Evolutionary conservation across 2,888 invertebrate genomes (phyloP), one percentile per base, ranked within the genome.

Genomic region (Lasioglossum oenotherae): DNA sequence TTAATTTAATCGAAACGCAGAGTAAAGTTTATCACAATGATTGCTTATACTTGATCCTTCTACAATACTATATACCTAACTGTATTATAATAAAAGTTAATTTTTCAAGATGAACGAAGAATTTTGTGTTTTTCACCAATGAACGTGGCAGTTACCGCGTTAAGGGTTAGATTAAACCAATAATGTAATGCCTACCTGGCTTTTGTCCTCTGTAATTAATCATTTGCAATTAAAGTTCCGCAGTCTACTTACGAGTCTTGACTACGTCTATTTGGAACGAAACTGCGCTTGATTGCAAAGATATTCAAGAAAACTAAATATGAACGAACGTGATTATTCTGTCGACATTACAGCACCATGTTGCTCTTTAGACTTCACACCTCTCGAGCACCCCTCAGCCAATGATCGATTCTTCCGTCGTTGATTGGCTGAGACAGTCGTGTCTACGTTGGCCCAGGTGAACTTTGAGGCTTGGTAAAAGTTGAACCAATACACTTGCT

Each of bases 401-500:
- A 60, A 53, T 16, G n/a, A 5, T 2, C 16, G 75, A 41, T 41
- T 5, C 14, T n/a, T 23, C 38, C 5, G 31, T 41, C 44, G 44
- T 44, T 19, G 44, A 76, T 64, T 44, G 31, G 23, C 38, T 8
- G 74, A n/a, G 0, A 19, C 23, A 44, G 53, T n/a, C n/a, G 27
- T 46, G 4, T 27, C n/a, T 10, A 38, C 27, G 46, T 53, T 38
- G 5, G 10, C n/a, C 67, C 27, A 27, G 38, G 23, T 49, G 69
- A 69, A 69, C 77, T 78, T 67, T 46, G 46, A 46, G n/a, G 6
- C 31, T n/a, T 8, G 23, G 31, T 69, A 69, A 53, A 16, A 69
- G 35, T 23, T 14, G 49, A 67, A 77, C 46, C 31, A 31, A 49
- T 77, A 49, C 67, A 67, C 64, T 38, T n/a, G 67, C 76, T 23